Conservation (phyloP, 2,888 invertebrate species). For the Lacanobia wlatinum region DNA sequence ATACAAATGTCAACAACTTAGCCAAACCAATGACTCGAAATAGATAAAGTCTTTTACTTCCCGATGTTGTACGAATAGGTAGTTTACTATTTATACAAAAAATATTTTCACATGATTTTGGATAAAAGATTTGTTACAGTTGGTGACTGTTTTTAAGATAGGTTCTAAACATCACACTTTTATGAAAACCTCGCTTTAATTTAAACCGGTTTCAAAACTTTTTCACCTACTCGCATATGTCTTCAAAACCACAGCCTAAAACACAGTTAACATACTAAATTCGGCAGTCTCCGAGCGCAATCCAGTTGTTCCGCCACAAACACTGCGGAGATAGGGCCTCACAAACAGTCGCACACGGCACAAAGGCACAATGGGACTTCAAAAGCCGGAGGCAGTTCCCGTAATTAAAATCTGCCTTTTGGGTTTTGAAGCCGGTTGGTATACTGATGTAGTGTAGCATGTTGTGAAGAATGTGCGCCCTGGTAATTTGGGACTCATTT, state of each 20-base stretch:
- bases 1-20: too few relatives aligned
- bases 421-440: conserved; percentile 69
- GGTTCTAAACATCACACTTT: too few relatives aligned
- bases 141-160: too few relatives aligned
- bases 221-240: background rate
- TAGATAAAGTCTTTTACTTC: too few relatives aligned
- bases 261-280: conserved; percentile 47
- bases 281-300: conserved; percentile 46
- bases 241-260: conserved; percentile 13
- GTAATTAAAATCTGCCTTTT: conserved; percentile 89
- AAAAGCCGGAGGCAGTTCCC: conserved; percentile 77
- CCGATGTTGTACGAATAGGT: too few relatives aligned
- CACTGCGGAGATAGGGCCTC: conserved; percentile 62
- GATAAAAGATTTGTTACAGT: too few relatives aligned
- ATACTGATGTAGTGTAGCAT: conserved; percentile 30
- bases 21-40: too few relatives aligned
- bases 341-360: conserved; percentile 61
- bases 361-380: conserved; percentile 72
- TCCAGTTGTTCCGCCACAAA: conserved; percentile 59
- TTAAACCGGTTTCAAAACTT: background rate
- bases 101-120: too few relatives aligned
- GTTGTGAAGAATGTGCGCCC: conserved; percentile 10
- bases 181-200: too few relatives aligned
- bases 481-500: conserved; percentile 2
- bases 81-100: too few relatives aligned